Conservation (phyloP, 2,113 vertebrate genomes). For the Hippocampus zosterae region DNA sequence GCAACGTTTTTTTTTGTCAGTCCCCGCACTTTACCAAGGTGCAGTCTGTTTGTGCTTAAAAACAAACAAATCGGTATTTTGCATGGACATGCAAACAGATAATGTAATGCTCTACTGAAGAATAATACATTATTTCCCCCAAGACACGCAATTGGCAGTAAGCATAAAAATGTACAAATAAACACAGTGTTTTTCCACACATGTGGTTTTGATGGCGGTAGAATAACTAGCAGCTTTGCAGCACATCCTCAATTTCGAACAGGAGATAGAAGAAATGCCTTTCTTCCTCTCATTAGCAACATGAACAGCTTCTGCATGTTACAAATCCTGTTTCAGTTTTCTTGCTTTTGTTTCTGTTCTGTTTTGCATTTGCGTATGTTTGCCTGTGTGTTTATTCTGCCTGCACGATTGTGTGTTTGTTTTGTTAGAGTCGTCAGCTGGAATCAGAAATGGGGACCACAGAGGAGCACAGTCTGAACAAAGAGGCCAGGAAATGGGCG, state of each 20-base stretch:
- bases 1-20: not conserved
- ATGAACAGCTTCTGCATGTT: conserved; percentile 42
- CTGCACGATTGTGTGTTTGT: conserved; percentile 9
- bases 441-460: conserved; percentile 92
- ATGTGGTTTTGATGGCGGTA: conserved; percentile 38
- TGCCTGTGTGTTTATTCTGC: conserved; percentile 13
- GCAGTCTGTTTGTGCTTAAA: not conserved
- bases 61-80: not conserved
- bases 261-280: conserved; percentile 29
- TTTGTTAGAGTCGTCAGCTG: conserved; percentile 86
- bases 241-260: conserved; percentile 33
- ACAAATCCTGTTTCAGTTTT: conserved; percentile 17
- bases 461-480: conserved; percentile 97
- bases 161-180: not conserved
- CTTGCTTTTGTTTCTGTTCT: not conserved
- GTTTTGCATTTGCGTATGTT: conserved; percentile 15
- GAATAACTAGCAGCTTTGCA: conserved; percentile 30
- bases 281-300: conserved; percentile 30
- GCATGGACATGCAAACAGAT: not conserved
- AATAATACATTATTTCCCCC: not conserved
- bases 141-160: not conserved
- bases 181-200: conserved; percentile 6
- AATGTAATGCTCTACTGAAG: not conserved
- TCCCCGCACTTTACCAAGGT: not conserved
- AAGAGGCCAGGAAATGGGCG: conserved; percentile 96